A percentile compares a stretch with the other conserved stretches of the same genome.
These are phyloP conservation scores for Drosophila anomelani DNA, from an alignment of 2,888 invertebrate species.

Conservation along the genomic window DNA sequence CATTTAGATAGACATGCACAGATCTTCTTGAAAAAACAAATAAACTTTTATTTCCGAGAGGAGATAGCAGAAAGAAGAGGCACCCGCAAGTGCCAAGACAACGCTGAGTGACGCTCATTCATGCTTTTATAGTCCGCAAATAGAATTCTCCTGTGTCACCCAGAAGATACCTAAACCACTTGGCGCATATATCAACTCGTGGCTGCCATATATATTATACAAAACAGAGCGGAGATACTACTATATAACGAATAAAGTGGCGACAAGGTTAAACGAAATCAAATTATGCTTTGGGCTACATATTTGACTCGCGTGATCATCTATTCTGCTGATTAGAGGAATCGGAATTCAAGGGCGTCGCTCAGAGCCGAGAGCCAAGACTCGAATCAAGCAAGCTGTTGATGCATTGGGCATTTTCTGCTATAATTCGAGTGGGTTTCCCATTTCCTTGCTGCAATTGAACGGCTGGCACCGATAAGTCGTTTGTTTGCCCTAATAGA, in stretches of 20 bases:
- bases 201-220: neutral
- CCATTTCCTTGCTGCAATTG: conserved; percentile 24
- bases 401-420: conserved; percentile 2
- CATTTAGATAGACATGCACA: conserved; percentile 21
- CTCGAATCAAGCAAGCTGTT: conserved; percentile 3
- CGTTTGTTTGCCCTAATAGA: conserved; percentile 51
- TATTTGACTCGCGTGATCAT: conserved; percentile 37
- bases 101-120: conserved; percentile 31
- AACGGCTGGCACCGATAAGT: conserved; percentile 47
- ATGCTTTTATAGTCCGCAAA: conserved; percentile 40
- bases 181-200: conserved; percentile 1
- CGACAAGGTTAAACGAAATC: conserved; percentile 44
- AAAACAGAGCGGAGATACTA: conserved; percentile 18
- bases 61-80: conserved; percentile 16
- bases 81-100: conserved; percentile 8
- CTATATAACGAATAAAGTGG: conserved; percentile 39
- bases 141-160: conserved; percentile 32
- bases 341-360: conserved; percentile 25
- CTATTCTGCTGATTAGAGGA: conserved; percentile 30
- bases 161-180: conserved; percentile 16
- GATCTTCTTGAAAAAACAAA: conserved; percentile 9
- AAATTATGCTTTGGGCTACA: conserved; percentile 45
- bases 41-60: conserved; percentile 31
- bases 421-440: conserved; percentile 3
- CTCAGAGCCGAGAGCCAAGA: conserved; percentile 7